These are phyloP conservation scores for Netelia inedita DNA, from an alignment of 2,888 invertebrate species.

Conservation along the genomic window DNA sequence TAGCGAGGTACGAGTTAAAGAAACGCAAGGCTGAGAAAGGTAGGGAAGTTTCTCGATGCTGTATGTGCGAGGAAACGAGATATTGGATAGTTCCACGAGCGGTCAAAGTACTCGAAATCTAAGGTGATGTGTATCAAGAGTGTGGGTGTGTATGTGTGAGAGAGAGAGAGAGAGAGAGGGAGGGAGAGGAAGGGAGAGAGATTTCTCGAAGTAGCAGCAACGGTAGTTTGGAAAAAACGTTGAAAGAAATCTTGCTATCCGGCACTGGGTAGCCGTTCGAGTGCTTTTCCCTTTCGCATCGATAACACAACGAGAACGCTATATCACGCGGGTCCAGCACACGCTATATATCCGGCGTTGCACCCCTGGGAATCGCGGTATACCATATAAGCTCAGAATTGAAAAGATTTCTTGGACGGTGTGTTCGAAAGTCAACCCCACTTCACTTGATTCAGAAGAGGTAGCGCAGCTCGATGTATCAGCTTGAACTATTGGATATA, in stretches of 20 bases:
- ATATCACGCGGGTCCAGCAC: slow-evolving; percentile 9
- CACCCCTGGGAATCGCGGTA: slow-evolving; percentile 32
- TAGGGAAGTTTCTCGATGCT: slow-evolving; percentile 26
- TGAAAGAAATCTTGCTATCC: slow-evolving; percentile 36
- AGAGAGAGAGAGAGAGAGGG: not conserved
- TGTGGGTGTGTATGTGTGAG: not conserved
- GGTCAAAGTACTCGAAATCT: slow-evolving; percentile 50
- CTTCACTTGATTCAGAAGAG: not conserved
- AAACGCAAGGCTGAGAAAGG: slow-evolving; percentile 14
- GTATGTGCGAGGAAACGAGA: slow-evolving; percentile 17
- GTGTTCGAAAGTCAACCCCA: slow-evolving; percentile 22
- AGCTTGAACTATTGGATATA: not conserved
- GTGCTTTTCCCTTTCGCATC: slow-evolving; percentile 39
- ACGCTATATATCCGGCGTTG: not conserved
- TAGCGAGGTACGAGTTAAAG: not conserved
- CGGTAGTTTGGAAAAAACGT: slow-evolving; percentile 29
- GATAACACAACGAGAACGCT: slow-evolving; percentile 28
- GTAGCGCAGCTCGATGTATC: not conserved
- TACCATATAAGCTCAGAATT: slow-evolving; percentile 31
- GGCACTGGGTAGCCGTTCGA: slow-evolving; percentile 30
- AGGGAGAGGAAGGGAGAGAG: not conserved
- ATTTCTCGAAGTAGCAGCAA: slow-evolving; percentile 28
- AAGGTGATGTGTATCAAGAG: slow-evolving; percentile 30
- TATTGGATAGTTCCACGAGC: slow-evolving; percentile 52
- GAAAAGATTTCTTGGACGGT: slow-evolving; percentile 28